Conservation (phyloP, 2,888 invertebrate genomes). For the Troides oblongomaculatus region DNA sequence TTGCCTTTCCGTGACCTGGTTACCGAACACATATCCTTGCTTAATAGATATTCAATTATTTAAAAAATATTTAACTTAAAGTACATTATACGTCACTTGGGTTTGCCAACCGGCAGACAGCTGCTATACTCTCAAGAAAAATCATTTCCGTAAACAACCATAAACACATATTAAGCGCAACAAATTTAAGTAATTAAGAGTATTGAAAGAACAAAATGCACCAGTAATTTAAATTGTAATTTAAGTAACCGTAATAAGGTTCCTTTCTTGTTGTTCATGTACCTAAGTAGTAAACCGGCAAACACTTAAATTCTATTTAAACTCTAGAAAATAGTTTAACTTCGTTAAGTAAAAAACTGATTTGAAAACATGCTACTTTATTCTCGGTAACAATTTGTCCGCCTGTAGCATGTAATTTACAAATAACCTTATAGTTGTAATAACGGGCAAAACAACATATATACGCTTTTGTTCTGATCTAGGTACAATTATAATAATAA, state of each 20-base stretch:
- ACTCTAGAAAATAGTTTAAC: neutral
- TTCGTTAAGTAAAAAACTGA: neutral
- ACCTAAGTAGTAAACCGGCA: no score
- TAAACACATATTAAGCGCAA: neutral
- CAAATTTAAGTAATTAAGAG: neutral
- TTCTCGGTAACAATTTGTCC: slow-evolving; percentile 19
- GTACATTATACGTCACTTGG: neutral
- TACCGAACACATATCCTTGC: neutral
- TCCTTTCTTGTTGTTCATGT: no score
- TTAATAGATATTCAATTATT: neutral
- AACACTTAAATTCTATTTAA: neutral
- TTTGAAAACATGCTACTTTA: slow-evolving; percentile 16
- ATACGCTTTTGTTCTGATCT: neutral
- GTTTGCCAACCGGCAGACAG: neutral
- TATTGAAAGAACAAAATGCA: neutral
- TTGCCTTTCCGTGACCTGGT: slow-evolving; percentile 7
- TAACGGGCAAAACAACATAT: neutral
- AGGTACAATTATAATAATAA: neutral
- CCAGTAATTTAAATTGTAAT: no score
- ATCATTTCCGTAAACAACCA: neutral
- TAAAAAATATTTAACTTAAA: neutral
- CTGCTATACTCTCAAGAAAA: neutral
- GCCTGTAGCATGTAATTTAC: slow-evolving; percentile 11
- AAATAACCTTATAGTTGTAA: slow-evolving; percentile 10
- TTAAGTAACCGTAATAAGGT: no score